Evolutionary conservation across 2,888 invertebrate species (phyloP), one percentile per base, ranked within the genome.

Genomic region (Thereva unica): DNA sequence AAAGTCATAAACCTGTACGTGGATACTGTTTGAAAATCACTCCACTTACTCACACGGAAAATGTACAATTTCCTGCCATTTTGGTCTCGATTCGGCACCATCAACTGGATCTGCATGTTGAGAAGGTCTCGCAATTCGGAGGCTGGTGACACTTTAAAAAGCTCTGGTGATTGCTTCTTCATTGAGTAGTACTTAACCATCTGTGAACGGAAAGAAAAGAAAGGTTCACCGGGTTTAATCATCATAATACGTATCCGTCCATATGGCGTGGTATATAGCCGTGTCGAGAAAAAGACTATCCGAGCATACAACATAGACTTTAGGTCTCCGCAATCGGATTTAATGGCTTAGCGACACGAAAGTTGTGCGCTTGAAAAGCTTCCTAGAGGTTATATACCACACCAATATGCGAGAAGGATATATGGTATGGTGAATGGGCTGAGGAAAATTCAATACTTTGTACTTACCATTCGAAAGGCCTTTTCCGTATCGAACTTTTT

Each of bases 401-500:
- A 23, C 23, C 23, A 23, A 23, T 2, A n/a, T n/a, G n/a, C 1
- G 23, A 23, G 23, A 23, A 23, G 23, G 23, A 23, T n/a, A n/a
- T n/a, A n/a, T n/a, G n/a, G n/a, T n/a, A n/a, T 23, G 23, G 23
- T 23, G 23, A 23, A 23, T 23, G 23, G 10, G 49, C 6, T 6
- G 12, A 12, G 9, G n/a, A 49, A 49, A 12, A 12, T n/a, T 49
- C 6, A 49, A n/a, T 56, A 50, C 4, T 12, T 23, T 9, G 10
- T 47, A 53, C 73, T 74, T 73, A 81, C 82, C 80, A 81, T 81
- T 57, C 76, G 76, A 72, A 82, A 82, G 9, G 83, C 80, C 73
- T 81, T 82, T 47, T 78, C 76, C 55, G 78, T 78, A 71, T 82
- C 79, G 71, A 85, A 86, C 74, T 83, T 83, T 71, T 85, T 82